A percentile compares a stretch with the other conserved stretches of the same genome.
phyloP scores from a whole-genome alignment of 1,140 invertebrate species.

The Physella acuta region DNA sequence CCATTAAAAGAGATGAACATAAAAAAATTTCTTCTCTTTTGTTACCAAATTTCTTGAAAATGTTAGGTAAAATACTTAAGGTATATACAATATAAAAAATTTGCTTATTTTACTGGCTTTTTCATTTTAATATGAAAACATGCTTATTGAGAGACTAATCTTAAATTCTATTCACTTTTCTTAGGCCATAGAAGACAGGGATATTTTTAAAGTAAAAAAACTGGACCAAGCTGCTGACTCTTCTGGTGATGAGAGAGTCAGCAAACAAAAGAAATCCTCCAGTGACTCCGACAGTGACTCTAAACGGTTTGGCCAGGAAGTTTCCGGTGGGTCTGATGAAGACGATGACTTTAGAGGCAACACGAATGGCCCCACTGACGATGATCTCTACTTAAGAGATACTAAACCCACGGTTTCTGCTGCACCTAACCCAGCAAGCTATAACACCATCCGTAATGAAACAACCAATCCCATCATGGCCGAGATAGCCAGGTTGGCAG shows the following conservation, averaged over 20 bases:
- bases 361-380: slow-evolving; percentile 3
- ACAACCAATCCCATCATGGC: slow-evolving; percentile 23
- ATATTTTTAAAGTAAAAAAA: slow-evolving; percentile 18
- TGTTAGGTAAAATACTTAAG: no score
- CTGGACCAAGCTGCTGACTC: neutral
- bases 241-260: neutral
- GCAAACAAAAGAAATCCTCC: neutral
- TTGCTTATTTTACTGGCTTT: no score
- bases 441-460: no score
- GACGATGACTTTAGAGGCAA: neutral
- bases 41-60: no score
- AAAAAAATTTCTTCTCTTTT: no score
- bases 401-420: neutral
- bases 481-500: slow-evolving; percentile 17
- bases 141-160: no score
- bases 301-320: neutral
- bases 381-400: slow-evolving; percentile 15
- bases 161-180: neutral
- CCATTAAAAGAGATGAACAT: no score
- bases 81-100: no score
- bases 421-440: no score
- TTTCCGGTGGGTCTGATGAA: neutral
- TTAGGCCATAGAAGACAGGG: slow-evolving; percentile 15
- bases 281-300: neutral
- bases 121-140: no score